Base-by-base conservation (phyloP, 2,888 invertebrate genomes). In the Ophion costatus region DNA sequence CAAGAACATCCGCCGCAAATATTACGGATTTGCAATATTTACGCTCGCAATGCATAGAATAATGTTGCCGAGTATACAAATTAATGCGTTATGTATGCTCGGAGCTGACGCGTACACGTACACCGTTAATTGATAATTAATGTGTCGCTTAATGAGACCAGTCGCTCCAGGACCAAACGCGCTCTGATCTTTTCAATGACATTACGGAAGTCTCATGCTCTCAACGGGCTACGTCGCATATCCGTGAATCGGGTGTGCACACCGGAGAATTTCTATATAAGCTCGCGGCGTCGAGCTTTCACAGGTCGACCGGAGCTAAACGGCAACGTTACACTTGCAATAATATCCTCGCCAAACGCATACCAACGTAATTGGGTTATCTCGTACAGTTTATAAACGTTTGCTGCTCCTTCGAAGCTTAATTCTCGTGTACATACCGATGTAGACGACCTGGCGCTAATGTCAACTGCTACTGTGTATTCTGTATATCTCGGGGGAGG, bases 51-150 rank as follows among this genome's bases (percentile, higher is more conserved):
- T 66, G n/a, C 63, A 20, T 38, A 45, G 45, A 56, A 10, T 42
- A 22, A 51, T 64, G 61, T 14, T 76, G 51, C 56, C 57, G 45
- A 29, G 64, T 42, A 76, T 56, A 59, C 66, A 56, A 56, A 69
- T 67, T 24, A 22, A 63, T 76, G 61, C 69, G 61, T 61, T 33
- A 56, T 33, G 61, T 67, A 51, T 11, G 56, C 22, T 70, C 22
- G 70, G 17, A 66, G 57, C 66, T n/a, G 29, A 29, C 33, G 77
- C 51, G 73, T 66, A 51, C 73, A 73, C 29, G 66, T 64, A 20
- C 51, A 71, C 73, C 85, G 85, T 88, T 88, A 86, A 88, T 89
- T 82, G 86, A 88, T 87, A 88, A 88, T 88, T 89, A 88, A 89
- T 88, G 86, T 84, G 73, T 66, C 75, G 66, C 67, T 71, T 77